Evolutionary conservation across 64 coral and sea anemone species (phyloP), one percentile per base, ranked within the genome.

Genomic region (Montipora sp.): DNA sequence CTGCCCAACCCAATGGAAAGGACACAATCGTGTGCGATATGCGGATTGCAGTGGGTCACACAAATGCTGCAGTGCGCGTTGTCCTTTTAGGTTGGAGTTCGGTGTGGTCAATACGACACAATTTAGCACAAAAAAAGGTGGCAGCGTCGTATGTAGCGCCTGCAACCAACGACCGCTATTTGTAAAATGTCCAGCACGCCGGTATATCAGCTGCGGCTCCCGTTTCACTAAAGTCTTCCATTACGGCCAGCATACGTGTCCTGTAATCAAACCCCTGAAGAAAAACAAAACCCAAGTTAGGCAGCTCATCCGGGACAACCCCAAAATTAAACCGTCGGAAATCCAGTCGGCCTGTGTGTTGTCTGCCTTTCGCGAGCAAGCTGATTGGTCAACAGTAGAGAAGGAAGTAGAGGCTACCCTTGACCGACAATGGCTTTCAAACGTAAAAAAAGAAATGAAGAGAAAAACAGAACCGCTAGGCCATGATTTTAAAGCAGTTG

Each of bases 401-500:
- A 24, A 24, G 0, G 24, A 24, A 24, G 24, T 24, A 24, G 24
- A 24, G 24, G 24, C 24, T 24, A 24, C 24, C 24, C 24, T 24
- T 24, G 24, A 24, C 24, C 24, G 0, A 24, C 24, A 90, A 61
- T 94, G 71, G 87, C 84, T 94, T 36, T 22, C 93, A 77, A 94
- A 94, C 53, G 55, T 61, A 67, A 94, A 94, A 45, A 73, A 94
- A 51, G 77, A 89, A 76, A 45, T 94, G 44, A 90, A 53, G 27
- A 79, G 66, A n/a, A 58, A 85, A 16, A 48, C 51, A 2, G 80
- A 90, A 21, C 93, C 88, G 4, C 44, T 59, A 14, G 93, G 88
- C 0, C 45, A 94, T 77, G 90, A 95, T 76, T 90, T 90, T 77
- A 82, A 95, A 55, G 93, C 87, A 5, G 43, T 87, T 61, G 93